phyloP scores from a whole-genome alignment of 64 coral and sea anemone genomes.

The Orbicella faveolata region DNA sequence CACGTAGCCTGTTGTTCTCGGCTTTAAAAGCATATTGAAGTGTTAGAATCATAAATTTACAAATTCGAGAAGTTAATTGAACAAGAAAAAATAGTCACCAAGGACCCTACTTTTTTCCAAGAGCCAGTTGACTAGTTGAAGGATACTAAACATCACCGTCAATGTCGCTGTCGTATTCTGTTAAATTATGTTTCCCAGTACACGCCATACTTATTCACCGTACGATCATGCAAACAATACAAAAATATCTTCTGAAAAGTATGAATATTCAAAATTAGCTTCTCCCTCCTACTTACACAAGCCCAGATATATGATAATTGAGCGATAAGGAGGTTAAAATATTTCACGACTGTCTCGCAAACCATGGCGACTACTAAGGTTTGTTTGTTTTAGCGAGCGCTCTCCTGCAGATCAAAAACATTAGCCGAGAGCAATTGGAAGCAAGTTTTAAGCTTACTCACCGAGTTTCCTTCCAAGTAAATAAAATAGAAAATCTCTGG shows the following conservation, averaged over 20 bases:
- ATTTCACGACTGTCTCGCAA: constrained; percentile 28
- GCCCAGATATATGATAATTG: constrained; percentile 23
- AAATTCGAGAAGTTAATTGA: neutral
- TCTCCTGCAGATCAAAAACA: neutral
- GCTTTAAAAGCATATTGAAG: neutral
- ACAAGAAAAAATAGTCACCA: neutral
- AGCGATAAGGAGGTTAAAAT: constrained; percentile 4
- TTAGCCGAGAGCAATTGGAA: neutral
- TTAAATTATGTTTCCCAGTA: neutral
- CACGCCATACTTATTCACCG: neutral
- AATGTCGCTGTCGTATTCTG: neutral
- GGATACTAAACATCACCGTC: constrained; percentile 56
- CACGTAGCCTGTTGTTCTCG: neutral
- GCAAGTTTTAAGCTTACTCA: constrained; percentile 19
- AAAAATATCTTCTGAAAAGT: neutral
- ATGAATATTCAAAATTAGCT: constrained; percentile 58
- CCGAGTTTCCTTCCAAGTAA: constrained; percentile 62
- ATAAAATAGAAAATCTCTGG: constrained; percentile 83
- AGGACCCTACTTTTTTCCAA: constrained; percentile 61
- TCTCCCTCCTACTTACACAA: neutral
- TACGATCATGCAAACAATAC: neutral
- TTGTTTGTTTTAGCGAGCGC: neutral
- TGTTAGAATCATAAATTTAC: neutral
- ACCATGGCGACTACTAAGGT: constrained; percentile 26
- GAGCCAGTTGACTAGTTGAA: constrained; percentile 65